Conservation (phyloP, 2,113 vertebrate species). For the Nibea coibor region DNA sequence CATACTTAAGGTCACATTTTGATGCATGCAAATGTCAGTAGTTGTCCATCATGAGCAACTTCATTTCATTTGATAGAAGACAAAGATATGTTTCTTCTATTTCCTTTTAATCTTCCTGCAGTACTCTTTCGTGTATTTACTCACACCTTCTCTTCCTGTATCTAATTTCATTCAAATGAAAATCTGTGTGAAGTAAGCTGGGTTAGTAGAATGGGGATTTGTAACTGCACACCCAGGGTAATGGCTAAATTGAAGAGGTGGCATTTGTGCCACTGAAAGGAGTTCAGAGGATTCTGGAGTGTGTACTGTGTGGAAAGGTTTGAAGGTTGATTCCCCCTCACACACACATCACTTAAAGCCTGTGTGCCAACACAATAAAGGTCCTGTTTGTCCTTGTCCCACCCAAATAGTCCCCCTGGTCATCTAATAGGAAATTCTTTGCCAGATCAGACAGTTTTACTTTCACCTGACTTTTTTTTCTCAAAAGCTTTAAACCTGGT, state of each 20-base stretch:
- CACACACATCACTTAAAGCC: neutral
- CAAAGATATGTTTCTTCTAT: neutral
- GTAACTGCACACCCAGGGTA: slow-evolving; percentile 36
- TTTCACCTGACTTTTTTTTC: neutral
- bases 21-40: neutral
- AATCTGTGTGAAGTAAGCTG: slow-evolving; percentile 25
- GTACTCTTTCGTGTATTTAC: neutral
- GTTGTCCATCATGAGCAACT: slow-evolving; percentile 1
- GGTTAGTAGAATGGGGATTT: slow-evolving; percentile 58
- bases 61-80: neutral
- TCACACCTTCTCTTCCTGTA: slow-evolving; percentile 10
- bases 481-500: neutral
- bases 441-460: slow-evolving; percentile 4
- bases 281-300: slow-evolving; percentile 33
- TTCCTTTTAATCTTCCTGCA: neutral
- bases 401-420: slow-evolving; percentile 10
- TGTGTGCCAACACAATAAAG: slow-evolving; percentile 22
- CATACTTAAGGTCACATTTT: neutral
- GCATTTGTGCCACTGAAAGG: slow-evolving; percentile 28
- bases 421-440: slow-evolving; percentile 45
- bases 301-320: slow-evolving; percentile 17
- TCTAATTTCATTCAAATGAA: slow-evolving; percentile 3
- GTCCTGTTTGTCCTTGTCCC: slow-evolving; percentile 36
- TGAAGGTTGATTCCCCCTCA: slow-evolving; percentile 9
- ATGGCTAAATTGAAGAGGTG: slow-evolving; percentile 41